These are phyloP conservation scores for Crocidura indochinensis DNA, from an alignment of 2,797 vertebrate species.

Conservation along the genomic window DNA sequence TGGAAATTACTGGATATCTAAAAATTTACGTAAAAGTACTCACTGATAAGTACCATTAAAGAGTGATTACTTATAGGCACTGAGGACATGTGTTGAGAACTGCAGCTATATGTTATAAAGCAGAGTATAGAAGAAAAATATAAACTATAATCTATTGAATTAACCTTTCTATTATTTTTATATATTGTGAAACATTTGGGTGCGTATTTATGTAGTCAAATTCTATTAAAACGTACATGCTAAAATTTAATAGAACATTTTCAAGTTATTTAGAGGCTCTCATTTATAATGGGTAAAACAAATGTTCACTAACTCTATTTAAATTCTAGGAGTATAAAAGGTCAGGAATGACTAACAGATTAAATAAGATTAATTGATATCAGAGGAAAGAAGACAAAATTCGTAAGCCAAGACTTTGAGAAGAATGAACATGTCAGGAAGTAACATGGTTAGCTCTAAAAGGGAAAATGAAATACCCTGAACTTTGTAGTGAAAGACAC, in stretches of 20 bases:
- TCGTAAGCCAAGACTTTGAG: not conserved
- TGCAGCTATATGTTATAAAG: not conserved
- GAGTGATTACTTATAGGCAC: not conserved
- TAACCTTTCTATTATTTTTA: conserved; percentile 64
- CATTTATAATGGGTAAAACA: not conserved
- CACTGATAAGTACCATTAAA: conserved; percentile 1
- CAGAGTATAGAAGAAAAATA: not conserved
- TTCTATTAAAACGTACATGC: conserved; percentile 65
- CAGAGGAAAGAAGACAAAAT: too few species aligned
- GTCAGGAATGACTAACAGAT: not conserved
- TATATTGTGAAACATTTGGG: conserved; percentile 6
- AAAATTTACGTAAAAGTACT: conserved; percentile 62
- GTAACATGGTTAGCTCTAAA: not conserved
- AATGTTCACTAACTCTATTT: not conserved
- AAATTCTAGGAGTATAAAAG: not conserved
- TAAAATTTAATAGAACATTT: conserved; percentile 52
- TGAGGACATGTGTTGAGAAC: not conserved
- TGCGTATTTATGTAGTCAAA: conserved; percentile 61
- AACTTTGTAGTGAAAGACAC: not conserved
- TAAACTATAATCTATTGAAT: conserved; percentile 28
- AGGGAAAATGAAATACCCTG: not conserved
- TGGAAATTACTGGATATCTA: conserved; percentile 54
- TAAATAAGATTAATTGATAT: not conserved
- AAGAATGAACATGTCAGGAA: not conserved
- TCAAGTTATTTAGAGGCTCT: conserved; percentile 25